Evolutionary conservation across 2,888 invertebrate species (phyloP), one percentile per base, ranked within the genome.

Genomic region (Notocelia uddmanniana): DNA sequence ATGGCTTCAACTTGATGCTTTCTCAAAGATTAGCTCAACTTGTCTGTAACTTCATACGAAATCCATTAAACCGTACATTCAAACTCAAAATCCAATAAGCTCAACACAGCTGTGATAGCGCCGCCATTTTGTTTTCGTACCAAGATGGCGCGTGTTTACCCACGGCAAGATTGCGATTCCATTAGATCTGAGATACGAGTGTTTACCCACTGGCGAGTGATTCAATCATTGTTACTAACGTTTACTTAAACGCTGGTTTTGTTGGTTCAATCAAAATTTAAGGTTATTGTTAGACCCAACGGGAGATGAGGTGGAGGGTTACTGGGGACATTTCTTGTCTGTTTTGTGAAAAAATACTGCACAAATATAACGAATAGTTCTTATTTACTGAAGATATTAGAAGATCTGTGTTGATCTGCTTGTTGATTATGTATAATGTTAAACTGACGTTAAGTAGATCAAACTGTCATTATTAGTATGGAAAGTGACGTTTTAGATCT

Each of bases 191-290:
- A 64, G 69, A 41, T 66, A 59, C 19, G 59, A 71, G 67, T 71
- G 71, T 71, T 71, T 67, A 60, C 60, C 19, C 37, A 19, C 37
- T 45, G 67, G 18, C 62, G 48, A 67, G 71, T 67, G 71, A 72
- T 72, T 72, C 68, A 72, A 72, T 72, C 72, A 72, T 72, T 72
- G 68, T 67, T 48, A 60, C 37, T 21, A 26, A 62, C 54, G 72
- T 72, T 72, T 67, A 67, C 70, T 66, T 55, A 54, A 71, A 72
- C 72, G 67, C 48, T 72, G 72, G 67, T 67, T 69, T 71, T 68
- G 72, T 72, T 72, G 57, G 54, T 68, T 72, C 68, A 68, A 68
- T 68, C 72, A 68, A 62, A 72, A 72, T 62, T 72, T 62, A 50
- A 71, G 60, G 72, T 72, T 62, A 37, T 60, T 67, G 21, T 55